Conservation (phyloP, 2,797 vertebrate genomes). For the Smutsia gigantea region DNA sequence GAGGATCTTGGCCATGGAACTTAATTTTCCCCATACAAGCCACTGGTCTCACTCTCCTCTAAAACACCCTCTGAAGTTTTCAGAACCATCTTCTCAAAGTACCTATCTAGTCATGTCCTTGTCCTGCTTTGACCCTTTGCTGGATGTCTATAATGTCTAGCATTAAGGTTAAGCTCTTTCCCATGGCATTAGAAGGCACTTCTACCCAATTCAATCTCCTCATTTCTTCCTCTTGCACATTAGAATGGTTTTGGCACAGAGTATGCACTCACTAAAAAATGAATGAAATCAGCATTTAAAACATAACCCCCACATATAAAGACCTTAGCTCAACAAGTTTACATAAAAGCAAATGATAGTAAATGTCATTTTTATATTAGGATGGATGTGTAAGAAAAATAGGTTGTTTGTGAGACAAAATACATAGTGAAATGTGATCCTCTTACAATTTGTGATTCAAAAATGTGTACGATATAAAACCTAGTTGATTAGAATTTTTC, state of each 20-base stretch:
- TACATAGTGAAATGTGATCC: background rate
- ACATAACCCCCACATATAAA: background rate
- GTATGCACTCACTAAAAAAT: background rate
- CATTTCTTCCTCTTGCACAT: background rate
- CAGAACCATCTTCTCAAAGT: background rate
- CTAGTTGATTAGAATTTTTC: background rate
- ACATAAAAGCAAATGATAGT: background rate
- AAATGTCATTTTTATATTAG: background rate
- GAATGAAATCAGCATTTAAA: background rate
- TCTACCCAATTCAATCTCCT: background rate
- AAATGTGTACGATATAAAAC: background rate
- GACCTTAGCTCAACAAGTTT: background rate
- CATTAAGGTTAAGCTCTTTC: background rate
- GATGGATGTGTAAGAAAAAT: background rate
- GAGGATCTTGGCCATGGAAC: too few relatives aligned
- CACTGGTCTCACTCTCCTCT: background rate
- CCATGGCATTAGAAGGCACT: background rate
- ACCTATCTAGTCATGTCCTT: background rate
- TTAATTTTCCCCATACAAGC: background rate
- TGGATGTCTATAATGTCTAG: background rate
- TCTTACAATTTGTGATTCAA: background rate
- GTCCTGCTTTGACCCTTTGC: background rate
- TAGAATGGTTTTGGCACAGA: background rate
- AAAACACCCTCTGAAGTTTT: background rate
- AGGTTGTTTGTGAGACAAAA: background rate